Evolutionary conservation across 2,797 vertebrate genomes (phyloP).

Genomic region (Muraenolepis orangiensis): DNA sequence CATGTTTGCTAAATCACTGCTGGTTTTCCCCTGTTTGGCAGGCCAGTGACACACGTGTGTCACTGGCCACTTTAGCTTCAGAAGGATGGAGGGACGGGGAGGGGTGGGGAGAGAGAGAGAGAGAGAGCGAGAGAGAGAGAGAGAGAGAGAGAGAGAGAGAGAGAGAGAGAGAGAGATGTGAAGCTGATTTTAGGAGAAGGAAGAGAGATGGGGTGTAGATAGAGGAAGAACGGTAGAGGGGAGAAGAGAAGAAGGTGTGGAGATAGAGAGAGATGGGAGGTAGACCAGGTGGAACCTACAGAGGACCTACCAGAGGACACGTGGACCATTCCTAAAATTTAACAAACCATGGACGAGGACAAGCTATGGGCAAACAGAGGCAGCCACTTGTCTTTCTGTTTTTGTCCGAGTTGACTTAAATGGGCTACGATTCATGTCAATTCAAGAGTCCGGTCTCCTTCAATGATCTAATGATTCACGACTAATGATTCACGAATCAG

Average conservation of each 20-base stretch:
- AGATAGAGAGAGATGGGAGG: neutral
- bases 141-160: neutral
- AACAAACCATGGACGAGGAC: conserved; percentile 13
- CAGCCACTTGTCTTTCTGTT: neutral
- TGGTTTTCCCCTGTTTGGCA: conserved; percentile 80
- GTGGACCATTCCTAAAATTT: conserved; percentile 9
- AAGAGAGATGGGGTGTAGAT: too few relatives aligned
- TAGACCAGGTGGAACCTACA: conserved; percentile 15
- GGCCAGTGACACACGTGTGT: conserved; percentile 77
- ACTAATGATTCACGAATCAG: too few relatives aligned
- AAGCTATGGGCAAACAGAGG: conserved; percentile 1
- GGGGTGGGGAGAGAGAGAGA: neutral
- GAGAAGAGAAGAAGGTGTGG: neutral
- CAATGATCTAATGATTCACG: too few relatives aligned
- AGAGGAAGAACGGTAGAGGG: neutral
- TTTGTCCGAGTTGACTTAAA: conserved; percentile 1
- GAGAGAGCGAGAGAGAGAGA: conserved; percentile 16
- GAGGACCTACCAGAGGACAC: conserved; percentile 18
- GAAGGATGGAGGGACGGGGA: conserved; percentile 1
- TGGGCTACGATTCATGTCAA: too few relatives aligned
- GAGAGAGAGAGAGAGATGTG: neutral
- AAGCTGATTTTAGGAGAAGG: too few relatives aligned
- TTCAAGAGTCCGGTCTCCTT: too few relatives aligned
- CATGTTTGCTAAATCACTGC: conserved; percentile 94
- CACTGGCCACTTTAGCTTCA: conserved; percentile 67